These are phyloP conservation scores for Saxidomus purpurata DNA, from an alignment of 1,140 invertebrate genomes.

Conservation along the genomic window DNA sequence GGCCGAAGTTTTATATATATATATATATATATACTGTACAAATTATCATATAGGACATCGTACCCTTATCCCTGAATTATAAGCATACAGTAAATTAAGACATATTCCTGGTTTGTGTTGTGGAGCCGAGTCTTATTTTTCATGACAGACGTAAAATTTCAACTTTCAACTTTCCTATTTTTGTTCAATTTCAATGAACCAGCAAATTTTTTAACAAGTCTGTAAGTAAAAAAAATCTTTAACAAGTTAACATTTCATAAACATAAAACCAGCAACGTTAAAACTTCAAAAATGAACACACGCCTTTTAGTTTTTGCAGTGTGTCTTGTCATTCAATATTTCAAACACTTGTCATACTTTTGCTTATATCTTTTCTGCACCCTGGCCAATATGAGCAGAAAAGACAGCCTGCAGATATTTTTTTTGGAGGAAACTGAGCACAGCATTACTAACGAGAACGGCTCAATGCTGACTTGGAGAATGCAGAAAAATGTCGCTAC, in stretches of 20 bases:
- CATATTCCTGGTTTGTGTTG: slow-evolving; percentile 33
- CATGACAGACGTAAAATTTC: neutral
- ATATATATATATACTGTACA: neutral
- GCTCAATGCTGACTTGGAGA: neutral
- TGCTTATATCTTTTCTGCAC: neutral
- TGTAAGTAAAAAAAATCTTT: neutral
- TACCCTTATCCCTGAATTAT: slow-evolving; percentile 20
- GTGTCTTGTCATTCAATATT: neutral
- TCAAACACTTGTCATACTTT: neutral
- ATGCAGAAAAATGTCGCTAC: slow-evolving; percentile 12
- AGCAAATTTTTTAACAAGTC: slow-evolving; percentile 5
- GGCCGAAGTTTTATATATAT: neutral
- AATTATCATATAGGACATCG: slow-evolving; percentile 11
- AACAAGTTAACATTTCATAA: neutral
- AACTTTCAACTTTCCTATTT: neutral
- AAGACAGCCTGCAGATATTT: slow-evolving; percentile 9
- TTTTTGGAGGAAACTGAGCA: neutral
- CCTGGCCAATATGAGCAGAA: neutral
- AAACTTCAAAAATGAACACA: neutral
- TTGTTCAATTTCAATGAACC: neutral
- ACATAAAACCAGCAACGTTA: neutral
- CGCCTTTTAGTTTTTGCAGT: neutral
- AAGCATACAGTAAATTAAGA: slow-evolving; percentile 9
- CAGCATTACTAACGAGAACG: neutral
- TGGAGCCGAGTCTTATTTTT: neutral